Conservation (phyloP, 2,888 invertebrate genomes). For the Mythimna vitellina region DNA sequence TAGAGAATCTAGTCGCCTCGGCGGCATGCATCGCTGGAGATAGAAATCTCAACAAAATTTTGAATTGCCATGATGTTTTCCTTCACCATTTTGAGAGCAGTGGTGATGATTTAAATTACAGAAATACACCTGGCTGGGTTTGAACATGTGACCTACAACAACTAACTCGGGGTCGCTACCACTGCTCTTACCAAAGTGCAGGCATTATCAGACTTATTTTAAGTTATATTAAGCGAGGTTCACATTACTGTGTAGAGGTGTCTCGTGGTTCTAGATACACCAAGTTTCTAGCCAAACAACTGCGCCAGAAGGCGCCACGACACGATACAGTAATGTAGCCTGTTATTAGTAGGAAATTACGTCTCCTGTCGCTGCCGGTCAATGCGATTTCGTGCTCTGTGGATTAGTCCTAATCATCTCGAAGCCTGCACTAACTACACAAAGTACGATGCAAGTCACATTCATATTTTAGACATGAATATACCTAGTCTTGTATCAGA, state of each 20-base stretch:
- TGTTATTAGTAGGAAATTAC: neutral
- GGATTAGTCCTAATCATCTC: slow-evolving; percentile 7
- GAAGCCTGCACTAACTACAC: slow-evolving; percentile 6
- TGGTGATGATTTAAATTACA: too few species aligned
- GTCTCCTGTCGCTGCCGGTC: neutral
- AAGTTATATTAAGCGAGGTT: neutral
- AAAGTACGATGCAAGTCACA: slow-evolving; percentile 6
- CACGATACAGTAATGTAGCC: neutral
- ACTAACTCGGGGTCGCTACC: too few species aligned
- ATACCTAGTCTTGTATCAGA: neutral
- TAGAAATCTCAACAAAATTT: neutral
- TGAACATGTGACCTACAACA: too few species aligned
- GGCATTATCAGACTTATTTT: too few species aligned
- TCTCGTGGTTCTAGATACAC: neutral
- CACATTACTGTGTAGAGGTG: neutral
- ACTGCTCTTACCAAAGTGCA: too few species aligned
- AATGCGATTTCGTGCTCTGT: neutral
- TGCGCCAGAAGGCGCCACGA: neutral
- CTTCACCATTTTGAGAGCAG: too few species aligned
- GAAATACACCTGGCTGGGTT: too few species aligned
- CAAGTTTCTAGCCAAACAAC: neutral
- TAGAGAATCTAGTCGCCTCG: neutral
- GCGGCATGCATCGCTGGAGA: too few species aligned
- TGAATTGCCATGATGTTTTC: too few species aligned
- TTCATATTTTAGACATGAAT: slow-evolving; percentile 14